Evolutionary conservation across 1,140 invertebrate species (phyloP), one percentile per base, ranked within the genome.

Genomic region (Drosophila ogumai): DNA sequence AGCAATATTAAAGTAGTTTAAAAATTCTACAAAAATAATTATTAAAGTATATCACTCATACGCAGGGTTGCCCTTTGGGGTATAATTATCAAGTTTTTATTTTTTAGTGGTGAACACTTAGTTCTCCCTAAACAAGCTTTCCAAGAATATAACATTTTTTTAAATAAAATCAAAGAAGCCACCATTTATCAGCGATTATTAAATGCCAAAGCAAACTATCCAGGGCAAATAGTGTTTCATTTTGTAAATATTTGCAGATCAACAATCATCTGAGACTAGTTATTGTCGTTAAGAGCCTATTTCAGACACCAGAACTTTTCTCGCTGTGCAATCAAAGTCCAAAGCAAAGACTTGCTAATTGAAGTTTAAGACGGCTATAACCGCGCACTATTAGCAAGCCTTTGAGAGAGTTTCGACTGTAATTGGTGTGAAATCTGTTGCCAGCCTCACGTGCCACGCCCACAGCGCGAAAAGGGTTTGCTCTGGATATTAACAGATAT

Each of bases 281-380:
- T 66, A 43, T 12, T 31, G 6, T n/a, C 12, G 5, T 15, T 5
- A 31, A 50, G 9, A 44, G 36, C 15, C 15, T 9, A 32, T 49
- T 28, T 22, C 12, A 12, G 6, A 22, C 22, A n/a, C 28, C 17
- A 65, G 28, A 52, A 43, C 17, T 36, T 69, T 69, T 32, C 32
- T 46, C n/a, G 32, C 57, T 77, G 60, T 71, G 36, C 38, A 25
- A 31, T 25, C 49, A 75, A 19, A 65, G 28, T 25, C 31, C 32
- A 72, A 32, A 58, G 28, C 38, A 40, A 75, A 72, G 13, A 75
- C 55, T 59, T 54, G 86, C 67, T 88, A 88, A 88, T 90, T 66
- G 34, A 75, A 61, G 49, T 84, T 75, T 81, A 54, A n/a, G 52
- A 59, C 32, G 32, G 15, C 13, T 60, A 74, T 75, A 69, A 54